Evolutionary conservation across 2,888 invertebrate species (phyloP).

Genomic region (Drosophila neonasuta): DNA sequence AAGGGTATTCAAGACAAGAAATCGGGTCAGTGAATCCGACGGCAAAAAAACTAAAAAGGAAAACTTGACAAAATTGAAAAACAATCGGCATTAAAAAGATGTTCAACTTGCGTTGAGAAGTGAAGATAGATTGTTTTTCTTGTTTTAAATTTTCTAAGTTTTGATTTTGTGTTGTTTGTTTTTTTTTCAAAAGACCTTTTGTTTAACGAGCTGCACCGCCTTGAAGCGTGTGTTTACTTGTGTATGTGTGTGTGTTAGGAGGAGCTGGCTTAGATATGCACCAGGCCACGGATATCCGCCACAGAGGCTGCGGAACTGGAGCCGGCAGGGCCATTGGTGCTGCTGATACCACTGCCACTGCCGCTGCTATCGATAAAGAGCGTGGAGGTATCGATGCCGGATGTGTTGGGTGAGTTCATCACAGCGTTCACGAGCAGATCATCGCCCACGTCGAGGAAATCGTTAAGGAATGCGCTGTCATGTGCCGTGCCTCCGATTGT

Average conservation of each 20-base stretch:
- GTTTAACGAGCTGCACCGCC: conserved; percentile 25
- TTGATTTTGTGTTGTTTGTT: background rate
- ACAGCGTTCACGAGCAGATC: conserved; percentile 80
- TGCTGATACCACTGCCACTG: conserved; percentile 56
- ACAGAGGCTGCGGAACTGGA: conserved; percentile 47
- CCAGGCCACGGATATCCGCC: conserved; percentile 80
- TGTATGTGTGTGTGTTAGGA: conserved; percentile 9
- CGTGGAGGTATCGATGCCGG: conserved; percentile 78
- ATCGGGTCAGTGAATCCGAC: conserved; percentile 24
- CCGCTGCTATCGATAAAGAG: conserved; percentile 78
- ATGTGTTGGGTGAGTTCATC: conserved; percentile 78
- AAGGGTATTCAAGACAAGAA: conserved; percentile 39
- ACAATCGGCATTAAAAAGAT: conserved; percentile 23
- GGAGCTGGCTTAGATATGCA: conserved; percentile 78
- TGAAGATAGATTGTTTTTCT: conserved; percentile 27
- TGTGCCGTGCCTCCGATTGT: conserved; percentile 81
- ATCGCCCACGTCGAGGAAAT: conserved; percentile 81
- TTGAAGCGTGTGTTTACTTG: conserved; percentile 23
- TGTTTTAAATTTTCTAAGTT: conserved; percentile 12
- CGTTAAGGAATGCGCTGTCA: conserved; percentile 80
- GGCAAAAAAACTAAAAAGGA: conserved; percentile 8
- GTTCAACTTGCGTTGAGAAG: conserved; percentile 51
- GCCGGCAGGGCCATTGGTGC: conserved; percentile 55
- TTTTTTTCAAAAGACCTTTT: conserved; percentile 35
- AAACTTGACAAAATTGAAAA: conserved; percentile 37